Base-by-base conservation (phyloP, 1,140 invertebrate genomes). In the Saccostrea cuccullata region DNA sequence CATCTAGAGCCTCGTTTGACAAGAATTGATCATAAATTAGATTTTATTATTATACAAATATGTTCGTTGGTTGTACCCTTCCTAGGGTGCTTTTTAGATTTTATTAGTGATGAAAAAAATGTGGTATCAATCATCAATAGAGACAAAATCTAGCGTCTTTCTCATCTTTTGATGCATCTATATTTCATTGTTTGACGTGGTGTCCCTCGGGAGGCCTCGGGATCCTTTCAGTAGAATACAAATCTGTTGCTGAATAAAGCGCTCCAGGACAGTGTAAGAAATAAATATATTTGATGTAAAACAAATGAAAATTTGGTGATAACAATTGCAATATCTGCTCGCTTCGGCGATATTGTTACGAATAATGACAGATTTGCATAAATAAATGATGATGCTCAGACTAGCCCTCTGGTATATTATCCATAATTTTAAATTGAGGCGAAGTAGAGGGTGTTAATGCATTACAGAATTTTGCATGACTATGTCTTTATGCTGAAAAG, bases 291-390 rank as follows among this genome's bases (percentile, higher is more conserved):
- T 85, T 85, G 84, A 85, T 85, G 84, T 85, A 85, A 85, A 85
- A 85, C 84, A 85, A 85, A 85, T 85, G 84, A 85, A 85, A 85
- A 85, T 85, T 85, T 64, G 15, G 55, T 85, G 84, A 85, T 85
- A 85, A 85, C 55, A 64, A 58, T 60, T 60, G 84, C 84, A 60
- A 64, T 85, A 85, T 85, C 84, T 85, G 84, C 84, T 56, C 58
- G 30, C 30, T 85, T 36, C 47, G 55, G 58, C 55, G 55, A 85
- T 64, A 85, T 60, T 58, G 84, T 64, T 85, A 85, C 84, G 55
- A 85, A 85, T 58, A 85, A 85, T 85, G 84, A 85, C 84, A 85
- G 55, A 85, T 85, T 85, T 85, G 84, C 84, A 85, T 85, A 85
- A 85, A 85, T 85, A 85, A 85, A 85, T 85, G 84, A 85, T 85